Base-by-base conservation (phyloP, 2,113 vertebrate species). In the Ptilonorhynchus violaceus region DNA sequence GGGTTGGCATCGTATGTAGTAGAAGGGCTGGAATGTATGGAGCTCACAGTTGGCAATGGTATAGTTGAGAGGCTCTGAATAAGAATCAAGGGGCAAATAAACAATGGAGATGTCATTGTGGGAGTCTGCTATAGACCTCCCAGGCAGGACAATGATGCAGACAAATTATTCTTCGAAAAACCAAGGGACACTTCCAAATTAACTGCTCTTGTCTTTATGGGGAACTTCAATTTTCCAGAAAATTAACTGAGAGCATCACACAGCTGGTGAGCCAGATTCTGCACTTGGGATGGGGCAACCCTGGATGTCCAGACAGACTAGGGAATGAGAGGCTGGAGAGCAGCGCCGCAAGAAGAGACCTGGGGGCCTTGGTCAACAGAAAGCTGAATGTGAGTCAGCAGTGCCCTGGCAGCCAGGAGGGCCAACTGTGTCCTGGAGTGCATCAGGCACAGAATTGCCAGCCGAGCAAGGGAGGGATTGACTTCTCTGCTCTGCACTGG, bases 91-190 rank as follows among this genome's bases (percentile, higher is more conserved):
- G 31, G 9, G 9, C 31, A 76, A 68, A 41, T 49, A 64, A 64
- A 42, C 21, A 59, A 59, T 37, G 25, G 30, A 3, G 14, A 31
- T 59, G 37, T 76, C 31, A 44, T 31, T 1, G 1, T 39, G 16
- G 42, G 50, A 67, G 21, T 35, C 53, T 31, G 9, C 31, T 59
- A 35, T 14, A 76, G 31, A 42, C 31, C 21, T 50, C 16, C 18
- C 31, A 76, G 44, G 31, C 62, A 76, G 44, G 52, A 25, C 0
- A 0, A 27, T 37, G 17, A 44, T 3, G 3, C 20, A 7, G 35
- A 25, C 17, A 56, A 42, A 35, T 50, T 44, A 22, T 31, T 76
- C 13, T 50, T 27, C 44, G 52, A 50, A 56, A 7, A 86, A 50
- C 31, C 35, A 42, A 50, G 16, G 21, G 44, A 21, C 37, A 25